A percentile compares a stretch with the other conserved stretches of the same genome.
These are phyloP conservation scores for Ostrea denselamellosa DNA, from an alignment of 1,140 invertebrate species.

Conservation along the genomic window DNA sequence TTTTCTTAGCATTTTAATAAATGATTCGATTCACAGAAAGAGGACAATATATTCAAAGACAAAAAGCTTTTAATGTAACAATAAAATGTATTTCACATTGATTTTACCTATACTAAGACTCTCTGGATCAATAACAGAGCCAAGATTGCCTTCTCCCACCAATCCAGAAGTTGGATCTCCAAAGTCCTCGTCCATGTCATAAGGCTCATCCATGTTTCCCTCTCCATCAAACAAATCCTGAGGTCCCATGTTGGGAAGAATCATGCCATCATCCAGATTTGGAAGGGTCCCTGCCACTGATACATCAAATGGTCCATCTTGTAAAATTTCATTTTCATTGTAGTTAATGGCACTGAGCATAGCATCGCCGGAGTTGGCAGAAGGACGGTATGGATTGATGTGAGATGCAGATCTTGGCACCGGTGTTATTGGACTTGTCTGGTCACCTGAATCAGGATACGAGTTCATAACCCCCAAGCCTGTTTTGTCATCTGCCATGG, in stretches of 20 bases:
- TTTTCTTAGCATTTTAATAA: background rate
- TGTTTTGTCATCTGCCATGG: constrained; percentile 68
- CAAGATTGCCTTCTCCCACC: constrained; percentile 47
- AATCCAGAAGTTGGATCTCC: constrained; percentile 50
- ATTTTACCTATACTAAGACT: constrained; percentile 39
- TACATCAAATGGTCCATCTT: constrained; percentile 78
- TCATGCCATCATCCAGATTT: constrained; percentile 75
- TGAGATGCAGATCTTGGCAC: constrained; percentile 57
- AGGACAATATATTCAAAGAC: background rate
- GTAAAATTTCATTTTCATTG: constrained; percentile 77
- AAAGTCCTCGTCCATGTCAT: constrained; percentile 74
- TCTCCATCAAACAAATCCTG: constrained; percentile 86
- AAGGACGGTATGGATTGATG: constrained; percentile 65
- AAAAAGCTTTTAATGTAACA: background rate
- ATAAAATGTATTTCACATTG: background rate
- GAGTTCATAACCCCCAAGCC: constrained; percentile 71
- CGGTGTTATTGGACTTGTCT: constrained; percentile 71
- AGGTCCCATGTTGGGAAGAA: constrained; percentile 71
- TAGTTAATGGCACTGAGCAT: constrained; percentile 79
- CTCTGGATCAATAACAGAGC: constrained; percentile 49
- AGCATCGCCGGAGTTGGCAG: constrained; percentile 74
- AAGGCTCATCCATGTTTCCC: constrained; percentile 81
- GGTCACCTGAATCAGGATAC: constrained; percentile 70
- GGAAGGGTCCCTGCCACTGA: constrained; percentile 65
- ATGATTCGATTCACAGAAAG: background rate